Conservation (phyloP, 2,888 invertebrate genomes). For the Epinotia demarniana region DNA sequence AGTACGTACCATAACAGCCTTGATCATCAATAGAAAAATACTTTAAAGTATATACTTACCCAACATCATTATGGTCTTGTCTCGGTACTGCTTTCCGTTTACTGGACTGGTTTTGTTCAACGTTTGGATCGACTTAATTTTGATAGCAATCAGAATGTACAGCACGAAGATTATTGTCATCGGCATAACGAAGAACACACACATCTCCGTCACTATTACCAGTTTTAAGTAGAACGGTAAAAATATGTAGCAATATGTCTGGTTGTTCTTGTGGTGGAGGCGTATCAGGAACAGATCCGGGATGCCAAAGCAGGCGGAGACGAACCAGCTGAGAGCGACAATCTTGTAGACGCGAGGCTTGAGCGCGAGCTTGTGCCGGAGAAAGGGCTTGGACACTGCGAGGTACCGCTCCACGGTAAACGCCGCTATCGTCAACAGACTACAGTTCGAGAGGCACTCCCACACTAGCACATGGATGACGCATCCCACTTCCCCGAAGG, state of each 20-base stretch:
- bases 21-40: not conserved
- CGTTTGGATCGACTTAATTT: constrained; percentile 85
- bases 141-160: constrained; percentile 90
- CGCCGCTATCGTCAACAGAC: constrained; percentile 92
- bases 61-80: constrained; percentile 90
- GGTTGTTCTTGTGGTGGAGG: constrained; percentile 67
- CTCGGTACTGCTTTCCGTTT: constrained; percentile 71
- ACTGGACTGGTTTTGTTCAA: constrained; percentile 80
- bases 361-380: constrained; percentile 90
- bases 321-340: constrained; percentile 88
- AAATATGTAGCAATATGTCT: constrained; percentile 70
- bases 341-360: constrained; percentile 91
- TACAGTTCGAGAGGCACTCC: constrained; percentile 92
- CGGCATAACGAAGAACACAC: constrained; percentile 92
- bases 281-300: constrained; percentile 84
- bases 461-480: constrained; percentile 89
- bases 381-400: constrained; percentile 93
- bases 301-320: constrained; percentile 88
- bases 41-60: constrained; percentile 84
- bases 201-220: constrained; percentile 85
- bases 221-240: constrained; percentile 63
- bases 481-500: constrained; percentile 91
- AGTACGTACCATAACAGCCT: no score
- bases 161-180: constrained; percentile 92
- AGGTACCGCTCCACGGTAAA: constrained; percentile 95